Conservation (phyloP, 2,888 invertebrate genomes). For the Beris chalybata region DNA sequence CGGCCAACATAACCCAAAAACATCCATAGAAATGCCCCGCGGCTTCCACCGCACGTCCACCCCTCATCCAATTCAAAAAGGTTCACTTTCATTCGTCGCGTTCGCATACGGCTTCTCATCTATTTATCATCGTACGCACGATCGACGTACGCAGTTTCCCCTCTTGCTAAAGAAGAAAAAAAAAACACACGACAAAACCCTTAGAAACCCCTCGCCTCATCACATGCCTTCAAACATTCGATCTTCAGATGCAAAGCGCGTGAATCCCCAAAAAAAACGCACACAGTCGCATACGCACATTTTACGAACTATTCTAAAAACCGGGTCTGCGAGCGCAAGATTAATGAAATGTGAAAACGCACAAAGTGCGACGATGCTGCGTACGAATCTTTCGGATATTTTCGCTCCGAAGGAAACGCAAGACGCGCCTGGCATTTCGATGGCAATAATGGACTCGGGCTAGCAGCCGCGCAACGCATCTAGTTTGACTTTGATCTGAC, state of each 20-base stretch:
- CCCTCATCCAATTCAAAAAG: constrained; percentile 4
- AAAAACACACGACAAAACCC: too few species aligned
- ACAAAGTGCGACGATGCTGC: constrained; percentile 16
- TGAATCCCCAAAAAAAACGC: background rate
- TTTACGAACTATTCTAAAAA: constrained; percentile 12
- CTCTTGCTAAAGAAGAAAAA: background rate
- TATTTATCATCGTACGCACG: background rate
- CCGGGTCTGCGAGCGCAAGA: constrained; percentile 1
- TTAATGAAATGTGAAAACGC: constrained; percentile 27
- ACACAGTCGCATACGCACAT: background rate
- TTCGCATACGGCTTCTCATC: constrained; percentile 21
- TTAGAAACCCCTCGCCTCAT: background rate
- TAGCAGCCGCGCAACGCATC: background rate
- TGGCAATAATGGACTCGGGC: too few species aligned
- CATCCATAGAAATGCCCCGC: constrained; percentile 1
- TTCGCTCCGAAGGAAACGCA: background rate
- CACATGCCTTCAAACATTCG: background rate
- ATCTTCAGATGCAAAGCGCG: background rate
- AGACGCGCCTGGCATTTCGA: too few species aligned
- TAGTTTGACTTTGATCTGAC: constrained; percentile 46
- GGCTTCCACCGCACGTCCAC: background rate
- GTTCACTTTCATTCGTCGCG: constrained; percentile 24
- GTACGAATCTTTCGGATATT: constrained; percentile 22
- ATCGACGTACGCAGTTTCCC: constrained; percentile 16
- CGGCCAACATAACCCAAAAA: constrained; percentile 13